Evolutionary conservation across 2,113 vertebrate genomes (phyloP).

Genomic region (Parus major): DNA sequence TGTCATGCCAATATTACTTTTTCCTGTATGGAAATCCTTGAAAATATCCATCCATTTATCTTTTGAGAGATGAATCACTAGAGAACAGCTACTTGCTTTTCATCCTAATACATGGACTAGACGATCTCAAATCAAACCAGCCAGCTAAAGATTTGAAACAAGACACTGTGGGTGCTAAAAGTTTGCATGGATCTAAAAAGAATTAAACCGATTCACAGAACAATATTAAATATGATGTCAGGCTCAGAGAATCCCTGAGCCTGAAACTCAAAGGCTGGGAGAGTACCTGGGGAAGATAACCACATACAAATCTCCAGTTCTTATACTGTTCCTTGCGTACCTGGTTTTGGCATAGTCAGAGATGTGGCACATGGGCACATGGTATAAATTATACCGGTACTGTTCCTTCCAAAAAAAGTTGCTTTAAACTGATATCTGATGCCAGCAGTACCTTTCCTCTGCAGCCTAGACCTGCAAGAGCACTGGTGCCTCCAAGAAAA

Average conservation of each 20-base stretch:
- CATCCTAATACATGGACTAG: background rate
- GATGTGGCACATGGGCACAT: background rate
- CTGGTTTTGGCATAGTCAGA: background rate
- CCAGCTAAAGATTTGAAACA: background rate
- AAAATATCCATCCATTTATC: background rate
- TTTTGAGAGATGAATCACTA: background rate
- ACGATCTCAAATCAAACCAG: background rate
- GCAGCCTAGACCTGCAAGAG: background rate
- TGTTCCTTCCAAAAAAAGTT: background rate
- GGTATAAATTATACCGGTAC: background rate
- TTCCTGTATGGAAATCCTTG: background rate
- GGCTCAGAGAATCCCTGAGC: background rate
- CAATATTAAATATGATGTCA: background rate
- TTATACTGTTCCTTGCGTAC: background rate
- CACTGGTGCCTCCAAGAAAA: background rate
- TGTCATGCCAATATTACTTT: background rate
- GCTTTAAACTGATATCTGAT: background rate
- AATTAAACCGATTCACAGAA: background rate
- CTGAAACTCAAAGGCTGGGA: background rate
- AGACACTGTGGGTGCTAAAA: background rate
- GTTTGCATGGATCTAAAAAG: background rate
- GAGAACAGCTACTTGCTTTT: background rate
- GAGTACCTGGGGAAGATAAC: background rate
- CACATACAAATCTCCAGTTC: background rate
- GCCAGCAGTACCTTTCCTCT: background rate